A percentile compares a stretch with the other conserved stretches of the same genome.
Evolutionary conservation across 2,797 vertebrate species (phyloP).

Genomic region (Hypotaenidia okinawae): DNA sequence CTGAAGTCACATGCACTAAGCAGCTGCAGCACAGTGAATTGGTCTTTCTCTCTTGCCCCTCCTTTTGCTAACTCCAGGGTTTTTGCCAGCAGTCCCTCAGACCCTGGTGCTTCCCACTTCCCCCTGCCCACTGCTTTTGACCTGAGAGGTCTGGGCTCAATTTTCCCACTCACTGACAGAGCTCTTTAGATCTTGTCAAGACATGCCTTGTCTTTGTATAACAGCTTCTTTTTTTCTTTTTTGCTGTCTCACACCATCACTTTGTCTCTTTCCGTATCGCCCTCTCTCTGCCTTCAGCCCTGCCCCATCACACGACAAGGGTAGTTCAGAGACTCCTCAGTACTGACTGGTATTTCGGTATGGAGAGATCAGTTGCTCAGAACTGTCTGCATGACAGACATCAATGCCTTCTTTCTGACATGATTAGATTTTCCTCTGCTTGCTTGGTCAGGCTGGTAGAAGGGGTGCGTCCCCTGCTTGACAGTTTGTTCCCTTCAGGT

Average conservation of each 20-base stretch:
- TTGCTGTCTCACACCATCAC: neutral
- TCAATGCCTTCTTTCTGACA: neutral
- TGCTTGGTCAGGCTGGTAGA: neutral
- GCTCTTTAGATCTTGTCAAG: neutral
- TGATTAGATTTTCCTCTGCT: neutral
- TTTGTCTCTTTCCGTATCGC: neutral
- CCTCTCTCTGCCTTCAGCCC: neutral
- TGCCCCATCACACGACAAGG: neutral
- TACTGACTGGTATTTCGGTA: neutral
- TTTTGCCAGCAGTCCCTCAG: neutral
- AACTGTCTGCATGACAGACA: neutral
- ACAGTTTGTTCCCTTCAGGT: neutral
- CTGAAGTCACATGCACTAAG: neutral
- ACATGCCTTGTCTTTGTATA: neutral
- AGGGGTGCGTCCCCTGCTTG: neutral
- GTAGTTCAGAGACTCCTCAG: neutral
- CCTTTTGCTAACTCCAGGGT: neutral
- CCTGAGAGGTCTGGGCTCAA: neutral
- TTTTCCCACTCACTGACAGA: neutral
- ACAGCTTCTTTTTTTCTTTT: neutral
- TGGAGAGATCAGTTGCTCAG: neutral
- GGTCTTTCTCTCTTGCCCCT: neutral
- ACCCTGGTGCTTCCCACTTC: neutral
- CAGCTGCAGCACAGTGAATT: neutral
- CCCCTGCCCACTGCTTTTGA: neutral